phyloP scores from a whole-genome alignment of 2,888 invertebrate genomes.

The Dichetophora obliterata region DNA sequence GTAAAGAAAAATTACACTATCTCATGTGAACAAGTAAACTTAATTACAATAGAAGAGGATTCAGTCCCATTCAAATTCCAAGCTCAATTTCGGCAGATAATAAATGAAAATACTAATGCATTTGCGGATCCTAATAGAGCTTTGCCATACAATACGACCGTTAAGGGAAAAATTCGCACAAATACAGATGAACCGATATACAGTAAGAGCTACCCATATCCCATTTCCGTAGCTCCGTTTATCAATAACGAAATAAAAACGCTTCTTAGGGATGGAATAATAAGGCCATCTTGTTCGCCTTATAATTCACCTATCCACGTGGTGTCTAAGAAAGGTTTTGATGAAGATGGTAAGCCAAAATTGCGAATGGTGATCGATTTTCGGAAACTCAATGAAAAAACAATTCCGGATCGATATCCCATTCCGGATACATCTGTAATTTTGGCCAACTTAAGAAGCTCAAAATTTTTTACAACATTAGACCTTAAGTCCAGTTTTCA shows the following conservation, averaged over 20 bases:
- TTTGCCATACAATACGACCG: conserved; percentile 39
- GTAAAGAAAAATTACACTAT: not conserved
- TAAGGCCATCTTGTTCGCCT: not conserved
- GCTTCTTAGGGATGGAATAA: conserved; percentile 40
- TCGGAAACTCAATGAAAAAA: conserved; percentile 42
- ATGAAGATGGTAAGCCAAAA: conserved; percentile 38
- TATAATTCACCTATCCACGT: not conserved
- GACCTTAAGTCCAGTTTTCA: conserved; percentile 37
- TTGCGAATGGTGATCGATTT: conserved; percentile 43
- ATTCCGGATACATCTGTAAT: conserved; percentile 20
- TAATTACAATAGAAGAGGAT: not conserved
- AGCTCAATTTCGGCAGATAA: conserved; percentile 14
- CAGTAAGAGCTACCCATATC: conserved; percentile 33
- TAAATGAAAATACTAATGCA: conserved; percentile 39
- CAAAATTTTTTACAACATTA: conserved; percentile 34
- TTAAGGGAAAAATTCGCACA: conserved; percentile 37
- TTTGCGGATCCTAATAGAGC: conserved; percentile 42
- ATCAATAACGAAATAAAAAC: conserved; percentile 42
- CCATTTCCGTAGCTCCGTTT: conserved; percentile 39
- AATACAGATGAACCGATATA: conserved; percentile 41
- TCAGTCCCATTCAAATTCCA: not conserved
- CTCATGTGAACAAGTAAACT: conserved; percentile 10
- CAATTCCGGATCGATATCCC: conserved; percentile 12
- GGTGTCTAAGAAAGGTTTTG: not conserved
- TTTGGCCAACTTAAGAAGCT: conserved; percentile 24